Conservation (phyloP, 2,797 vertebrate species). For the Enteromius argenteus region DNA sequence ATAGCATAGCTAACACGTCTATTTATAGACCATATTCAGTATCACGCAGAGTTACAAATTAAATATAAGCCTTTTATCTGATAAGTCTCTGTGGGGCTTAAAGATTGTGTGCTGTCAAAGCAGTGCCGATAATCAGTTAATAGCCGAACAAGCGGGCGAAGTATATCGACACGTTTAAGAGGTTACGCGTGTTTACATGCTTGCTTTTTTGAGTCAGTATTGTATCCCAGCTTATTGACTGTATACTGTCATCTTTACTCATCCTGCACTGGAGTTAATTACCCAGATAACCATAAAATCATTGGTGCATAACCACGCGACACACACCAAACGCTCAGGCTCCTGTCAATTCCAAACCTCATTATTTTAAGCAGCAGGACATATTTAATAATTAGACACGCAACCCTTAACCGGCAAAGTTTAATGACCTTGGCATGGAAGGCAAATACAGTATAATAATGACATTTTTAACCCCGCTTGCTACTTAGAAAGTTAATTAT, state of each 20-base stretch:
- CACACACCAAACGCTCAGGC: conserved; percentile 32
- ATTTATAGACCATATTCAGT: conserved; percentile 36
- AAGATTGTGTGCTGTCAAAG: conserved; percentile 30
- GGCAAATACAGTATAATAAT: not conserved
- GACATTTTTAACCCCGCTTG: not conserved
- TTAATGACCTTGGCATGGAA: conserved; percentile 27
- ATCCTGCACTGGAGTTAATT: conserved; percentile 28
- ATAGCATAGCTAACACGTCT: conserved; percentile 15
- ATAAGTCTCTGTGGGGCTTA: conserved; percentile 32
- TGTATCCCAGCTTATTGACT: not conserved
- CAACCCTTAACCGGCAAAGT: conserved; percentile 14
- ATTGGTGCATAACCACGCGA: conserved; percentile 3
- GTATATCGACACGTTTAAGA: conserved; percentile 34
- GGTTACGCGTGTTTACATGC: conserved; percentile 18
- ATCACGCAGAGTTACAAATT: conserved; percentile 44
- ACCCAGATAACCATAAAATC: conserved; percentile 22
- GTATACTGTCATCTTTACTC: not conserved
- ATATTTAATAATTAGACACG: conserved; percentile 42
- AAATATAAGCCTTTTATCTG: conserved; percentile 47
- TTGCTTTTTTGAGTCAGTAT: conserved; percentile 21
- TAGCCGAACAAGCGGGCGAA: conserved; percentile 3
- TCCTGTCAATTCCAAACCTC: conserved; percentile 24
- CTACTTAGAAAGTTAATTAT: not conserved
- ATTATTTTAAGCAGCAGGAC: conserved; percentile 47
- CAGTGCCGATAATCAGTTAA: conserved; percentile 24